These are phyloP conservation scores for Trinorchestia longiramus DNA, from an alignment of 1,140 invertebrate genomes.

Conservation along the genomic window DNA sequence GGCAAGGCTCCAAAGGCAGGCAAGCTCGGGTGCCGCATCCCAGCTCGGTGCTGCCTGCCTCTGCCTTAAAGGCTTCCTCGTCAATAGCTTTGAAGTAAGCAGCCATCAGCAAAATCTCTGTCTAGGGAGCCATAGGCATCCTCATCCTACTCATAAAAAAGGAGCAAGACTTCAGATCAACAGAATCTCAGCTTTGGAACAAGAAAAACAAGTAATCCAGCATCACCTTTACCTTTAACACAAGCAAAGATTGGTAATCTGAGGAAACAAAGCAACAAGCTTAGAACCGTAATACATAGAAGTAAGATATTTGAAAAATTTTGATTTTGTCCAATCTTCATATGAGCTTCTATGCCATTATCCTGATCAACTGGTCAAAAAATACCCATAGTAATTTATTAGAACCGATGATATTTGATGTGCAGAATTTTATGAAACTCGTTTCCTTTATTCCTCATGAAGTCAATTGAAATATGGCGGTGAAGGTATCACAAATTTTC, in stretches of 20 bases:
- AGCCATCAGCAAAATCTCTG: neutral
- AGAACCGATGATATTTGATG: neutral
- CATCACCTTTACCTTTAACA: neutral
- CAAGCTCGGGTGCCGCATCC: neutral
- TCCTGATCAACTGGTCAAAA: neutral
- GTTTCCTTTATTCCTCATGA: neutral
- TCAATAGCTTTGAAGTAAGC: neutral
- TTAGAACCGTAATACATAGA: neutral
- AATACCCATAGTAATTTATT: neutral
- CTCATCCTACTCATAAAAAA: neutral
- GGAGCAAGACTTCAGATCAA: neutral
- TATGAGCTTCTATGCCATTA: neutral
- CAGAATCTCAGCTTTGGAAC: neutral
- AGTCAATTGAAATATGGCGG: no score
- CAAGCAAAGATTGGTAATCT: neutral
- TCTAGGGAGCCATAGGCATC: neutral
- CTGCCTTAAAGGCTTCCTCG: neutral
- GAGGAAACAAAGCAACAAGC: neutral
- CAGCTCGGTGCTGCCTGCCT: neutral
- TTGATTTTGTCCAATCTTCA: neutral
- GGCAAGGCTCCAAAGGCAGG: neutral
- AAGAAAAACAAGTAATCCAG: neutral
- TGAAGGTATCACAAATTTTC: no score
- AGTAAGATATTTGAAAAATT: neutral
- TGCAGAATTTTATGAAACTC: neutral